Evolutionary conservation across 2,113 vertebrate species (phyloP).

Genomic region (Oceanodroma tethys): DNA sequence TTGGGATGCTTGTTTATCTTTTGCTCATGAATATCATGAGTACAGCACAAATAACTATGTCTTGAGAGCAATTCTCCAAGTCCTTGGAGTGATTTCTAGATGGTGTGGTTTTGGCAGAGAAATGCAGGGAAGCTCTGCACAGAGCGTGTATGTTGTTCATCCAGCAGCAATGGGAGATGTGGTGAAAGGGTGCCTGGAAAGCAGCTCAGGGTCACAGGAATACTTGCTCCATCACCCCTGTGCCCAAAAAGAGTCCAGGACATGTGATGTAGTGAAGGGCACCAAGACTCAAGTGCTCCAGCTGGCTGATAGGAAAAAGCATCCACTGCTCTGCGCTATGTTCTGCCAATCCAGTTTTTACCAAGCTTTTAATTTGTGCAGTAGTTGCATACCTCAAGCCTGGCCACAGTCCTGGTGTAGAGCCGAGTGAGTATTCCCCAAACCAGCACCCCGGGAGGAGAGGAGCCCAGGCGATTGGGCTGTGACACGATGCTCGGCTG

Average conservation of each 20-base stretch:
- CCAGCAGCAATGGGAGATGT: neutral
- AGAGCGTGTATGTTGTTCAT: rapidly evolving
- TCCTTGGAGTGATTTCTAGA: neutral
- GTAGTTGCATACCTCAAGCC: neutral
- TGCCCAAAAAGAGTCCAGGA: neutral
- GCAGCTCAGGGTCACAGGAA: neutral
- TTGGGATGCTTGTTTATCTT: neutral
- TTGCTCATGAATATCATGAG: rapidly evolving
- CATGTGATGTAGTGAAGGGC: rapidly evolving
- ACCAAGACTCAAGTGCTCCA: neutral
- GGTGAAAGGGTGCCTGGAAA: neutral
- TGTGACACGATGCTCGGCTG: neutral
- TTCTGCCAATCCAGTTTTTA: neutral
- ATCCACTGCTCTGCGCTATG: neutral
- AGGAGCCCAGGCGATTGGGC: rapidly evolving
- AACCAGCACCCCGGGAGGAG: neutral
- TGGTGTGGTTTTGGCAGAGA: neutral
- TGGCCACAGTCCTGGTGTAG: neutral
- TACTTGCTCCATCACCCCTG: neutral
- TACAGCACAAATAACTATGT: neutral
- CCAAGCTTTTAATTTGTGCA: neutral
- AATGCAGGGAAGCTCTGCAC: neutral
- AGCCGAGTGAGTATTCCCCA: neutral
- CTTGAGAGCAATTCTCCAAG: neutral
- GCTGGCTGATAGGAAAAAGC: neutral